Conservation (phyloP, 2,113 vertebrate species). For the Perca fluviatilis region DNA sequence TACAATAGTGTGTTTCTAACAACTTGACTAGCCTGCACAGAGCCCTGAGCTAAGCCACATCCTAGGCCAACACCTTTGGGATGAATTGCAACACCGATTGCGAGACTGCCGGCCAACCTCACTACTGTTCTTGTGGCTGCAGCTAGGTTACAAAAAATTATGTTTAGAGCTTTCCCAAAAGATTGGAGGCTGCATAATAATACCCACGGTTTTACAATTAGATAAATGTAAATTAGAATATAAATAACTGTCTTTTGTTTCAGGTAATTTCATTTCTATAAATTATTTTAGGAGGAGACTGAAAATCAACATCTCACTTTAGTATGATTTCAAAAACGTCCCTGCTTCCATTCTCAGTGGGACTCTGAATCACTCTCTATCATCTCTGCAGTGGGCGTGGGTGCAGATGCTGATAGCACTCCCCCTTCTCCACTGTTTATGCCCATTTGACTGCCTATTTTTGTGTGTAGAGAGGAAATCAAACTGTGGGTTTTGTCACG, state of each 20-base stretch:
- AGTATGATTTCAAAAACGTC: not conserved
- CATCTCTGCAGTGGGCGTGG: constrained; percentile 46
- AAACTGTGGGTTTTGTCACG: not conserved
- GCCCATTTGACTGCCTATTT: constrained; percentile 49
- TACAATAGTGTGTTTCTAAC: not conserved
- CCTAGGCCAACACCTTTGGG: not conserved
- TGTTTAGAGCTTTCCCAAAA: not conserved
- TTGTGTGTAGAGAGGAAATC: constrained; percentile 14
- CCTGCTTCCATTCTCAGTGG: constrained; percentile 23
- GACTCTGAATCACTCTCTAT: constrained; percentile 36
- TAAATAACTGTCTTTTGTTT: not conserved
- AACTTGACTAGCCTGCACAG: not conserved
- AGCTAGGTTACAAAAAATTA: not conserved
- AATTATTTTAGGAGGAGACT: not conserved
- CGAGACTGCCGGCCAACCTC: not conserved
- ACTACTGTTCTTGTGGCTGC: not conserved
- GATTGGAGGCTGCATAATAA: not conserved
- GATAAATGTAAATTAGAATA: not conserved
- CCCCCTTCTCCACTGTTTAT: constrained; percentile 22
- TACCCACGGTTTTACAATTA: not conserved
- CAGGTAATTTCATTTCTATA: not conserved
- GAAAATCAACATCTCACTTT: not conserved
- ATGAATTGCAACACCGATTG: constrained; percentile 1
- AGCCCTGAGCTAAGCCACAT: constrained; percentile 2
- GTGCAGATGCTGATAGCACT: constrained; percentile 45